phyloP scores from a whole-genome alignment of 1,140 invertebrate species.

The Apolygus lucorum region DNA sequence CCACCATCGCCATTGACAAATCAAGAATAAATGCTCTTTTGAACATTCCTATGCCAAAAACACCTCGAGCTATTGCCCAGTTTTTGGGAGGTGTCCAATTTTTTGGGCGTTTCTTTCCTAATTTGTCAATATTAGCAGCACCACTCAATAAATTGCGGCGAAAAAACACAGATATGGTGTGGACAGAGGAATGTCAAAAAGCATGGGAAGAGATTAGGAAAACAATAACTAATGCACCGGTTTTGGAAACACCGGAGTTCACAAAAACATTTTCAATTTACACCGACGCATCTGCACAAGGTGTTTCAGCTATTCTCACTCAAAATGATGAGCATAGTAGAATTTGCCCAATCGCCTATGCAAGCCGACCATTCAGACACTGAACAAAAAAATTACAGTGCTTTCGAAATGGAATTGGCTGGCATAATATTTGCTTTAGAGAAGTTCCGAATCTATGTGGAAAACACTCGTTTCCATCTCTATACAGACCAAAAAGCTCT shows the following conservation, averaged over 20 bases:
- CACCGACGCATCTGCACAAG: neutral
- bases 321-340: neutral
- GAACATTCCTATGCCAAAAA: neutral
- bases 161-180: neutral
- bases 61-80: neutral
- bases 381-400: neutral
- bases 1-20: neutral
- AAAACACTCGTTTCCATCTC: no score
- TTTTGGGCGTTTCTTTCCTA: neutral
- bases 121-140: neutral
- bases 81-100: neutral
- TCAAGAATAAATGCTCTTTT: neutral
- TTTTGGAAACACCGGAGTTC: neutral
- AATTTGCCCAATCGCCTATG: neutral
- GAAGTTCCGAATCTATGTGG: no score
- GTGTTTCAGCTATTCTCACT: neutral
- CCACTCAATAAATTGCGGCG: neutral
- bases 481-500: no score
- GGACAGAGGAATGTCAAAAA: neutral
- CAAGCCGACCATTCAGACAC: neutral
- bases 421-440: no score
- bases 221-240: neutral
- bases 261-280: neutral
- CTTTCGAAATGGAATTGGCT: neutral
- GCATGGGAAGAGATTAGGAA: neutral